Base-by-base conservation (phyloP, 2,888 invertebrate species). In the Galeruca laticollis region DNA sequence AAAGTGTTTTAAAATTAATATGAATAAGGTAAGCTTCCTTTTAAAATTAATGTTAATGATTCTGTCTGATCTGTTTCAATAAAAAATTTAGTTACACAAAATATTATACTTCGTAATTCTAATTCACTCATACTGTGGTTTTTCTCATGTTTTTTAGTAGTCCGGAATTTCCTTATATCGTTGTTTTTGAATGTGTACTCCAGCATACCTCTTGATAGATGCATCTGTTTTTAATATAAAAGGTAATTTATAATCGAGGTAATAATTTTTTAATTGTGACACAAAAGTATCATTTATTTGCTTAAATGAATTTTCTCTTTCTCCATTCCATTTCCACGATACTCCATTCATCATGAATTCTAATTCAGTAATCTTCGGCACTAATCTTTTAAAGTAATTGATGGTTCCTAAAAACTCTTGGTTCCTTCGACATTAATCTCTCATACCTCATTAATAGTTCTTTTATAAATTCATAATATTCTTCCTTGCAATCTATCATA, bases 41-140 rank as follows among this genome's bases (percentile, higher is more conserved):
- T n/a, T n/a, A n/a, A n/a, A n/a, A n/a, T n/a, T n/a, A 35, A 70
- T 13, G 26, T 47, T 26, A 70, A 37, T 40, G 67, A 57, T 26
- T 60, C 33, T 33, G 67, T 56, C n/a, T 70, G n/a, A n/a, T n/a
- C 70, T 2, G 70, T 70, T 62, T 62, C 60, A n/a, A n/a, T n/a
- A n/a, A n/a, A n/a, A n/a, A 6, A 49, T 51, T 66, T 66, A 2
- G 47, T 15, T 9, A 60, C n/a, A 10, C 43, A 54, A n/a, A 56
- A 70, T n/a, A 61, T 43, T 21, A 70, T 60, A 18, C 47, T 52
- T 4, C 51, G 13, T 35, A 66, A 49, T 65, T 70, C 61, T 56
- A 52, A 56, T 59, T 66, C 37, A 51, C 1, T 43, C 20, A 9
- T 43, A n/a, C n/a, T 37, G 57, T 66, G 62, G 18, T 61, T 26